phyloP scores from a whole-genome alignment of 1,140 invertebrate species.

The Battus philenor region DNA sequence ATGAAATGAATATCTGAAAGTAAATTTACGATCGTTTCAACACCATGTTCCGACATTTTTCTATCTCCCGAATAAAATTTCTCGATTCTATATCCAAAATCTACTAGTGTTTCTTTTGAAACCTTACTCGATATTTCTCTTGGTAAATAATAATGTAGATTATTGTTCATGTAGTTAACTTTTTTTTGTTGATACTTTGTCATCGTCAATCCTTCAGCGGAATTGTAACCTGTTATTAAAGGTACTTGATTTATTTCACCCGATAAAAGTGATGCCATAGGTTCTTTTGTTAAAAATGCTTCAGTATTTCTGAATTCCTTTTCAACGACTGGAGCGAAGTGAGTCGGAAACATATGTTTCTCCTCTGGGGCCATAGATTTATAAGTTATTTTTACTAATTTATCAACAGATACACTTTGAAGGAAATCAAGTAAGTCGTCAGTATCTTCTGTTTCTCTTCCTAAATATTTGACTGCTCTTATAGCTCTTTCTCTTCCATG shows the following conservation, averaged over 20 bases:
- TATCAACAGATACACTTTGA: slow-evolving; percentile 47
- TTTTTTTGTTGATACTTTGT: slow-evolving; percentile 41
- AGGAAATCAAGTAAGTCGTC: slow-evolving; percentile 66
- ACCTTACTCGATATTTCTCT: slow-evolving; percentile 39
- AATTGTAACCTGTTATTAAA: slow-evolving; percentile 78
- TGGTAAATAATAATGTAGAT: slow-evolving; percentile 54
- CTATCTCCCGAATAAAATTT: slow-evolving; percentile 70
- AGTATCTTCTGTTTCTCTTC: slow-evolving; percentile 60
- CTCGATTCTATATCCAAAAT: slow-evolving; percentile 58
- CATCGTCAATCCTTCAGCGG: slow-evolving; percentile 75
- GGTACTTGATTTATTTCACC: slow-evolving; percentile 75
- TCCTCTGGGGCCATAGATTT: slow-evolving; percentile 44
- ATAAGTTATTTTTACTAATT: slow-evolving; percentile 50
- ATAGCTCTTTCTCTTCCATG: slow-evolving; percentile 52
- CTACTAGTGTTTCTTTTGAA: slow-evolving; percentile 33
- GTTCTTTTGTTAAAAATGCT: slow-evolving; percentile 54
- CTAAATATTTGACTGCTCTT: slow-evolving; percentile 55
- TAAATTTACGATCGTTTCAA: slow-evolving; percentile 20
- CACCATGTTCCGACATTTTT: slow-evolving; percentile 28
- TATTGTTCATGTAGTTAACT: slow-evolving; percentile 40
- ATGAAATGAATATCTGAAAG: slow-evolving; percentile 30
- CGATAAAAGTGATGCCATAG: slow-evolving; percentile 45
- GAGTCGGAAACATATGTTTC: slow-evolving; percentile 56
- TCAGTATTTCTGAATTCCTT: slow-evolving; percentile 50
- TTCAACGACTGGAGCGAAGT: slow-evolving; percentile 66